These are phyloP conservation scores for Ceratoteleas bidentatus DNA, from an alignment of 1,140 invertebrate species.

Conservation along the genomic window DNA sequence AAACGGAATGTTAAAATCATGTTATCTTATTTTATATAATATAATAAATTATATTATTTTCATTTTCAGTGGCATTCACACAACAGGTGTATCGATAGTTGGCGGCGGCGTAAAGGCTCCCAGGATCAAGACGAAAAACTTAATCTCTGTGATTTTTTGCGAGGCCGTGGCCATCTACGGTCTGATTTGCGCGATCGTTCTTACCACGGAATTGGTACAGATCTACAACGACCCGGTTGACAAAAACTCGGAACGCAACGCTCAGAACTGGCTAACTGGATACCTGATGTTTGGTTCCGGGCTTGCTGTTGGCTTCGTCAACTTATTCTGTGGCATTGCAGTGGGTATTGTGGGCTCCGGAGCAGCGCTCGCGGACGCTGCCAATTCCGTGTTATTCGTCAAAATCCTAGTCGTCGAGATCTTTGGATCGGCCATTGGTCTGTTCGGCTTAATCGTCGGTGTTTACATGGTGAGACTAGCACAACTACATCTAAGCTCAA, in stretches of 20 bases:
- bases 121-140: slow-evolving; percentile 99
- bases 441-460: slow-evolving; percentile 98
- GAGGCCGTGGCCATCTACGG: slow-evolving; percentile 99
- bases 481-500: background rate
- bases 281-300: slow-evolving; percentile 98
- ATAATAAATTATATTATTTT: no score
- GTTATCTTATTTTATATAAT: no score
- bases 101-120: slow-evolving; percentile 99
- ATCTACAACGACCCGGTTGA: slow-evolving; percentile 76
- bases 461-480: slow-evolving; percentile 89
- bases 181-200: slow-evolving; percentile 98
- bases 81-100: slow-evolving; percentile 97
- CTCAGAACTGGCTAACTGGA: slow-evolving; percentile 88
- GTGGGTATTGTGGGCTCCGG: slow-evolving; percentile 98
- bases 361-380: slow-evolving; percentile 97
- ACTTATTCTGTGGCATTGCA: slow-evolving; percentile 96
- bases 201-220: slow-evolving; percentile 90
- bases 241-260: slow-evolving; percentile 68
- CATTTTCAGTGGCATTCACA: slow-evolving; percentile 91
- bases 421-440: slow-evolving; percentile 98
- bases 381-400: slow-evolving; percentile 96
- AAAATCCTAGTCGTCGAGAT: slow-evolving; percentile 99
- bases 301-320: slow-evolving; percentile 95
- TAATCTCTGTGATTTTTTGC: slow-evolving; percentile 99
- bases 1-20: no score